Base-by-base conservation (phyloP, 2,113 vertebrate genomes). In the Vidua chalybeata region DNA sequence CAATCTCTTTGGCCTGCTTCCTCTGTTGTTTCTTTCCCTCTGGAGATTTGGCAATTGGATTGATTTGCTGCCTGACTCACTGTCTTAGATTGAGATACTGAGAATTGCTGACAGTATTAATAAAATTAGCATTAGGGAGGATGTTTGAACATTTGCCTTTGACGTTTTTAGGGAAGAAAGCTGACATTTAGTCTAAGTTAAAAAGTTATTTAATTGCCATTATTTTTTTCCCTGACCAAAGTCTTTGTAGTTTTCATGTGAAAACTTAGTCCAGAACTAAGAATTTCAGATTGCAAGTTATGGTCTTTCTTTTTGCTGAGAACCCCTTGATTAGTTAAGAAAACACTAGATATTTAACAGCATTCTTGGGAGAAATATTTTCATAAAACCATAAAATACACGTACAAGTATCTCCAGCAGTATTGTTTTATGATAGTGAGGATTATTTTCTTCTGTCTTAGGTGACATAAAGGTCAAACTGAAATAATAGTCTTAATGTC, bases 41-140 rank as follows among this genome's bases (percentile, higher is more conserved):
- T 92, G 76, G 94, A 94, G 95, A 39, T 48, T 75, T 67, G 56
- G 67, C 92, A 84, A 84, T 88, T 67, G 83, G 95, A 90, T 90
- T 95, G 95, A 96, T 94, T 97, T 96, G 93, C 83, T 89, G 96
- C 94, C 92, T 96, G 93, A 95, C 90, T 96, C 93, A 84, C 82
- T 96, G 92, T 86, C 93, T 90, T 52, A 92, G 90, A 84, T 75
- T 87, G 94, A 91, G 93, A 96, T 95, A 84, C 91, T 66, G 78
- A 89, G 87, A 95, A 96, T 93, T 95, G 93, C 89, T 94, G 94
- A 96, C 93, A 95, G 87, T 82, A 72, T 96, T 95, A 95, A 94
- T 94, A 97, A 89, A 95, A 95, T 94, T 91, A 95, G 69, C 8
- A 2, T 87, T 91, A 87, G 95, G 94, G 94, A 94, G 93, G 96